phyloP scores from a whole-genome alignment of 2,888 invertebrate species.

The Hirtodrosophila trivittata region DNA sequence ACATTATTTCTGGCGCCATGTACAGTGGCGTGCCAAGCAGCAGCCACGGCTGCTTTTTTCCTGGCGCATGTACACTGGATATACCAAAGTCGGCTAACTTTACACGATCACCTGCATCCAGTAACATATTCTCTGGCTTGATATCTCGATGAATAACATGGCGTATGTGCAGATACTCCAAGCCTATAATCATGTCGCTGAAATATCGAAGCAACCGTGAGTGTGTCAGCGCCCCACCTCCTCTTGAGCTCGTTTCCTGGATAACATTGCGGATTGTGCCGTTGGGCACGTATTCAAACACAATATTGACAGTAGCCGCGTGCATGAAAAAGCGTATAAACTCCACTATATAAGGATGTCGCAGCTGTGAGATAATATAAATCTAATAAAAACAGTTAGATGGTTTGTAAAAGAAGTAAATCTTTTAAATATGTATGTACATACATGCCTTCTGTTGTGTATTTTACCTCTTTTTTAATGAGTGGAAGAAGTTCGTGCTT shows the following conservation, averaged over 20 bases:
- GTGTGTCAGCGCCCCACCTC: conserved; percentile 43
- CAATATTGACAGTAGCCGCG: conserved; percentile 77
- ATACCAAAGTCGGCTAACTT: conserved; percentile 91
- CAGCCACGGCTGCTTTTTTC: conserved; percentile 50
- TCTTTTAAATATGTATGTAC: neutral
- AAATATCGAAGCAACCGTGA: conserved; percentile 82
- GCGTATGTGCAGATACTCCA: conserved; percentile 83
- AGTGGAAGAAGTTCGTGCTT: conserved; percentile 69
- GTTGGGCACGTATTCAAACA: conserved; percentile 81
- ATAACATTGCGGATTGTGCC: conserved; percentile 81
- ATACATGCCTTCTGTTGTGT: neutral
- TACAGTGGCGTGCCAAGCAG: conserved; percentile 88
- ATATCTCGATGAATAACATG: conserved; percentile 87
- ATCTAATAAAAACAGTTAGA: conserved; percentile 52
- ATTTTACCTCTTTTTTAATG: conserved; percentile 77
- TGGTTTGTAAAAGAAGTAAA: no score
- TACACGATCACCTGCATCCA: conserved; percentile 87
- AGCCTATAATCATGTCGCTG: conserved; percentile 83
- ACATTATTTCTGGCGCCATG: conserved; percentile 89
- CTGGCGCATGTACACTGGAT: conserved; percentile 74
- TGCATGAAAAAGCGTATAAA: conserved; percentile 78
- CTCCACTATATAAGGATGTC: conserved; percentile 81
- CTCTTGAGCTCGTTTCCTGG: conserved; percentile 13
- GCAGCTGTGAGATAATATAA: conserved; percentile 82
- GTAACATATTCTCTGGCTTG: conserved; percentile 90